These are phyloP conservation scores for Tichodroma muraria DNA, from an alignment of 2,113 vertebrate genomes.

Conservation along the genomic window DNA sequence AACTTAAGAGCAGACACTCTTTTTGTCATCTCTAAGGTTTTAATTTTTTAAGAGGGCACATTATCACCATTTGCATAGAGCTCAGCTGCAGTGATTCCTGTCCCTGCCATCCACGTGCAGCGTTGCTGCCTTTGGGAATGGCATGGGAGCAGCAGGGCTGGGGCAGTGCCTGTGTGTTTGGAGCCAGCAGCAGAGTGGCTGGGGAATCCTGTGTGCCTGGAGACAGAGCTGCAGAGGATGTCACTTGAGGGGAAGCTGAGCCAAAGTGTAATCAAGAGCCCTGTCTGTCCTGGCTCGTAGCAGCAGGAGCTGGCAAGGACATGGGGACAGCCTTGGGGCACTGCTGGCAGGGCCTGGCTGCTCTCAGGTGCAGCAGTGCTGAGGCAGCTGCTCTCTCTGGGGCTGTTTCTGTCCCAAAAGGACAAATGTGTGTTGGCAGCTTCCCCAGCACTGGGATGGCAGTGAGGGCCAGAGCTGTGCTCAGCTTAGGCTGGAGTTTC, in stretches of 20 bases:
- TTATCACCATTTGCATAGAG: neutral
- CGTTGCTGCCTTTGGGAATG: fast-evolving
- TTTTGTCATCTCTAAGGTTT: neutral
- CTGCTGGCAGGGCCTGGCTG: neutral
- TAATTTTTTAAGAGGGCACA: neutral
- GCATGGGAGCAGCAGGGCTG: neutral
- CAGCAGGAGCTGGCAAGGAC: neutral
- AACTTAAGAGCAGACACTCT: neutral
- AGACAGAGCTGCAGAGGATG: neutral
- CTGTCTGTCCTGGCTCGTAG: neutral
- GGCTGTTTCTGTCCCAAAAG: neutral
- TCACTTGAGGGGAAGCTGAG: neutral
- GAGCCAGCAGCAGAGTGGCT: neutral
- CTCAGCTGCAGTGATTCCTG: neutral
- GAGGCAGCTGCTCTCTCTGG: fast-evolving
- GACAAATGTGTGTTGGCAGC: neutral
- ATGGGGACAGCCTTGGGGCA: fast-evolving
- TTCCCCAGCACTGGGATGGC: neutral
- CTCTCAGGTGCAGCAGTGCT: neutral
- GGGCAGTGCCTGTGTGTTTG: neutral
- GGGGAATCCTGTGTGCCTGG: neutral
- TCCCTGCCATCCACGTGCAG: neutral
- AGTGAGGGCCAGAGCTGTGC: neutral
- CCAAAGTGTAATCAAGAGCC: neutral
- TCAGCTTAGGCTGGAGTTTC: neutral